Base-by-base conservation (phyloP, 2,888 invertebrate species). In the Ormyrus nitidulus region DNA sequence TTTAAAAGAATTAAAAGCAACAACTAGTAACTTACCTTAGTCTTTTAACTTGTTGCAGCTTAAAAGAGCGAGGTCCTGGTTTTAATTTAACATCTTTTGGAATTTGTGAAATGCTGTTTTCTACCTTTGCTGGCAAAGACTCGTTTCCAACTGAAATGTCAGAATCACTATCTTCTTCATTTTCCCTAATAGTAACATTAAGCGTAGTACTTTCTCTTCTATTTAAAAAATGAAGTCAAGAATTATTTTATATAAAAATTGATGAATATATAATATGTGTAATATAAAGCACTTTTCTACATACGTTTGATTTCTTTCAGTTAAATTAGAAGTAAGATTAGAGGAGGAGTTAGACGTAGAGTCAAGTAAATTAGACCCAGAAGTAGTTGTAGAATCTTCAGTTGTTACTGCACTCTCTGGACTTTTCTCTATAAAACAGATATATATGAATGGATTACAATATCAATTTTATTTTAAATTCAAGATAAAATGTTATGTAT, bases 111-210 rank as follows among this genome's bases (percentile, higher is more conserved):
- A 77, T 64, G n/a, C 73, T 73, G 69, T 59, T 61, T 11, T 34
- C 53, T 46, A 66, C 76, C 46, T 77, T 73, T 5, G 80, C 59
- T 8, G 81, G 10, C 51, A 86, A 83, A 6, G 83, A 79, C 11
- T 86, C 84, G 66, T 83, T 84, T 5, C 90, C 90, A 66, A 90
- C 88, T 10, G 90, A 90, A 69, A 90, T 87, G 65, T 89, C 88
- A 19, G 87, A 87, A 72, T 88, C 88, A 59, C 85, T 86, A 19
- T 86, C 85, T 34, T 86, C 85, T 0, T 83, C 84, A 6, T 79
- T 69, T 72, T 76, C 79, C 61, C 54, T 79, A 64, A 62, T 54
- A 69, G 46, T 73, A 49, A 78, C 10, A 44, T 72, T 78, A 61
- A 77, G 49, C 10, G 65, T 71, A 58, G 54, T 53, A 61, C 51